Percentiles rank a stretch among this genome's conserved stretches.
Evolutionary conservation across 2,113 vertebrate species (phyloP).

Genomic region (Mugil cephalus): DNA sequence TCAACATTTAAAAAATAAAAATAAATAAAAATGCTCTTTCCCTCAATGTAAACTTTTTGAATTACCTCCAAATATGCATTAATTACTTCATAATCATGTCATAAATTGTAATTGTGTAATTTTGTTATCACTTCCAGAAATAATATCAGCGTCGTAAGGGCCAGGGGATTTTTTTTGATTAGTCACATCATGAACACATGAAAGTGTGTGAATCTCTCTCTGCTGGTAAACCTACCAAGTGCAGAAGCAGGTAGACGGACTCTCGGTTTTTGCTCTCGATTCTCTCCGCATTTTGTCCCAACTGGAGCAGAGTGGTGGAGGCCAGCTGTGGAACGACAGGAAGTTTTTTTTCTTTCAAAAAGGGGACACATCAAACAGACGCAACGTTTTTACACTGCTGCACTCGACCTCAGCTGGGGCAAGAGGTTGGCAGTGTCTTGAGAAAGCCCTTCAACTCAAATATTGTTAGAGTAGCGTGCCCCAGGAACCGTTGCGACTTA

Average conservation of each 20-base stretch:
- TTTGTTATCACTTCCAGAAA: slow-evolving; percentile 17
- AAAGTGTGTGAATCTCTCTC: background rate
- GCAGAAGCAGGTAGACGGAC: slow-evolving; percentile 91
- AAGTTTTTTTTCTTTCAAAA: too few species aligned
- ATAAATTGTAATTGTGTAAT: background rate
- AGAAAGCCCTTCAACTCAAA: slow-evolving; percentile 44
- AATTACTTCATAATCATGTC: background rate
- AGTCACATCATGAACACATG: background rate
- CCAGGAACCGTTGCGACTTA: background rate
- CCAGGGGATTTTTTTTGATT: slow-evolving; percentile 9
- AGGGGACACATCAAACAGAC: slow-evolving; percentile 39
- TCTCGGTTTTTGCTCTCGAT: slow-evolving; percentile 89
- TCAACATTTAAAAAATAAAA: too few species aligned
- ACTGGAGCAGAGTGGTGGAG: slow-evolving; percentile 89
- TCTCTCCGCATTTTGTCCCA: slow-evolving; percentile 90
- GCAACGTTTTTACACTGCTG: slow-evolving; percentile 32
- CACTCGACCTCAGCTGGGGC: slow-evolving; percentile 6
- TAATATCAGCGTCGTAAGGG: too few species aligned
- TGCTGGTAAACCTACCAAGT: slow-evolving; percentile 84
- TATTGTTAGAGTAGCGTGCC: background rate
- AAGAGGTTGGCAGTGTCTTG: slow-evolving; percentile 47
- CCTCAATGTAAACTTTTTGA: background rate
- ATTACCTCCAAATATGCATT: background rate
- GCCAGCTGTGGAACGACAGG: slow-evolving; percentile 84
- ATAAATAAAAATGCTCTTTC: background rate